Percentiles rank a stretch among this genome's conserved stretches.
These are phyloP conservation scores for Bostrychus sinensis DNA, from an alignment of 2,113 vertebrate species.

Conservation along the genomic window DNA sequence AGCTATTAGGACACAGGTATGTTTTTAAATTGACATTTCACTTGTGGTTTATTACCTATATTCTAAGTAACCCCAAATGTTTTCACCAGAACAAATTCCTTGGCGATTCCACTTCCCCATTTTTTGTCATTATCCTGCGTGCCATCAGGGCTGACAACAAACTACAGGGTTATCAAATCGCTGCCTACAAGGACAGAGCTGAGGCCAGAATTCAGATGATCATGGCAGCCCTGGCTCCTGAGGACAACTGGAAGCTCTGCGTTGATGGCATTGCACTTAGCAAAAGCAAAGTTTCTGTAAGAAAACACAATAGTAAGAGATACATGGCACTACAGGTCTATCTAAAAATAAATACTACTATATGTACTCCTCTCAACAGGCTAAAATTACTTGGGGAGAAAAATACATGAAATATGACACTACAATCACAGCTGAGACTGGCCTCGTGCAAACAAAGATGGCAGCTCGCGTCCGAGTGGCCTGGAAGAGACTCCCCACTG, in stretches of 20 bases:
- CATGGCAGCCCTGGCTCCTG: conserved; percentile 72
- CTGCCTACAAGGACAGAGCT: conserved; percentile 69
- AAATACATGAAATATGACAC: conserved; percentile 77
- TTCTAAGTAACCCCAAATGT: background rate
- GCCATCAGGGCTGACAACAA: conserved; percentile 66
- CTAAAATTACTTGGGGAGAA: conserved; percentile 74
- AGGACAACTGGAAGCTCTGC: conserved; percentile 81
- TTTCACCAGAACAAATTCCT: conserved; percentile 69
- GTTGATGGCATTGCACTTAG: conserved; percentile 77
- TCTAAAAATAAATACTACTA: background rate
- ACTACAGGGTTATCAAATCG: conserved; percentile 74
- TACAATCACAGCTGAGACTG: conserved; percentile 72
- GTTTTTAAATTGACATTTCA: background rate
- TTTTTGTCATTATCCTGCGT: conserved; percentile 64
- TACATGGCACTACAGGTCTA: background rate
- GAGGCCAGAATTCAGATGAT: conserved; percentile 77
- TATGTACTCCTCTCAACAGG: conserved; percentile 40
- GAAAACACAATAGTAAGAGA: conserved; percentile 9
- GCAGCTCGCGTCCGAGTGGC: conserved; percentile 74
- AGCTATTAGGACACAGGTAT: conserved; percentile 58
- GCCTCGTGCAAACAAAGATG: conserved; percentile 70
- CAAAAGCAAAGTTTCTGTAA: conserved; percentile 81
- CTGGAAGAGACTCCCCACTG: conserved; percentile 54
- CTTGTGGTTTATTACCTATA: background rate
- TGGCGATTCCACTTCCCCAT: conserved; percentile 54